Conservation (phyloP, 2,113 vertebrate genomes). For the Myrmecophaga tridactyla region DNA sequence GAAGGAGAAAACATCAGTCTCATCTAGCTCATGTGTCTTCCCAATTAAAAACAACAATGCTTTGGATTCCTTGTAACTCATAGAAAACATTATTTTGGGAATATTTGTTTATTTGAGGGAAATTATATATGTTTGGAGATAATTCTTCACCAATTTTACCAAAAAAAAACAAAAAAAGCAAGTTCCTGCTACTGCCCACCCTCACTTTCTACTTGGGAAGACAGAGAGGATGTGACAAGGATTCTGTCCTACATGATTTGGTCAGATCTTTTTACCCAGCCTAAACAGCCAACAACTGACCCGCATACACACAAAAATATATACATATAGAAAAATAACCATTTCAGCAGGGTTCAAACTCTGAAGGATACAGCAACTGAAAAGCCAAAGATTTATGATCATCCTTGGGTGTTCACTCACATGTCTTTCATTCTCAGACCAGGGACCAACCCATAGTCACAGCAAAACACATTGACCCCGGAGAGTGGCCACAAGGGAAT, state of each 20-base stretch:
- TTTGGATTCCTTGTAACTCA: not conserved
- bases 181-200: no score
- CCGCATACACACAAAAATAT: not conserved
- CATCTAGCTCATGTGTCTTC: not conserved
- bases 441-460: not conserved
- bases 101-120: not conserved
- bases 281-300: not conserved
- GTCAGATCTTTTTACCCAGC: not conserved
- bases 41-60: not conserved
- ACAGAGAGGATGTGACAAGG: not conserved
- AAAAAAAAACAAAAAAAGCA: not conserved
- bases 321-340: not conserved
- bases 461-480: not conserved
- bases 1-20: not conserved
- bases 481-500: not conserved
- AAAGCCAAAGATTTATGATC: not conserved
- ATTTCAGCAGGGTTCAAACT: not conserved
- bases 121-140: not conserved
- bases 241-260: not conserved
- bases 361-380: not conserved
- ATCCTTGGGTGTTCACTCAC: not conserved
- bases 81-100: not conserved
- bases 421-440: not conserved
- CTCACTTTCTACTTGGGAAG: not conserved
- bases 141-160: not conserved